Percentiles rank a stretch among this genome's conserved stretches.
These are phyloP conservation scores for Thymelicus lineola DNA, from an alignment of 2,888 invertebrate genomes.

Conservation along the genomic window DNA sequence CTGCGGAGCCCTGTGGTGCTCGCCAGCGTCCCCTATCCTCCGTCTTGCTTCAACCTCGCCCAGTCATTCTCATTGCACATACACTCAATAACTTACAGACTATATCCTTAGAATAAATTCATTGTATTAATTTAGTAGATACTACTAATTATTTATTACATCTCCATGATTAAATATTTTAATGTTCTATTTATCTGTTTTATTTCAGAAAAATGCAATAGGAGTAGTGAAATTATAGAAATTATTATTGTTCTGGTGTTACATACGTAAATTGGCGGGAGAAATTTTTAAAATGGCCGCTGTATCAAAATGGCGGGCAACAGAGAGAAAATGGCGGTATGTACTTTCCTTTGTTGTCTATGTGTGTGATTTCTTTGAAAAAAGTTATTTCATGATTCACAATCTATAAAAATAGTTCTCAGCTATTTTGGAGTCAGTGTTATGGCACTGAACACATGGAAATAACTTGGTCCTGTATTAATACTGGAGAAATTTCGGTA, in stretches of 20 bases:
- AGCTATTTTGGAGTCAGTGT: too few species aligned
- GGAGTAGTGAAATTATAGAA: slow-evolving; percentile 13
- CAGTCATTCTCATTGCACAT: slow-evolving; percentile 75
- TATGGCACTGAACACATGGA: too few species aligned
- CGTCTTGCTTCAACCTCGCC: slow-evolving; percentile 73
- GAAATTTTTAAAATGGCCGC: slow-evolving; percentile 11
- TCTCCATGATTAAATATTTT: slow-evolving; percentile 66
- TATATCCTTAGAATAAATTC: slow-evolving; percentile 77
- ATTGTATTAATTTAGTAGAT: slow-evolving; percentile 66
- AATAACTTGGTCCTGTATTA: too few species aligned
- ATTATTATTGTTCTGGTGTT: neutral
- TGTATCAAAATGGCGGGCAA: slow-evolving; percentile 1
- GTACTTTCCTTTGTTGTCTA: slow-evolving; percentile 2
- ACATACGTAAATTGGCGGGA: slow-evolving; percentile 39
- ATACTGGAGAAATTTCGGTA: too few species aligned
- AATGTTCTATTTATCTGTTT: slow-evolving; percentile 59
- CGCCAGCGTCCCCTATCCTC: slow-evolving; percentile 67
- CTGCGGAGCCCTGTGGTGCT: slow-evolving; percentile 77
- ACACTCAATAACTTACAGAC: slow-evolving; percentile 78
- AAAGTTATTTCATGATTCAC: too few species aligned
- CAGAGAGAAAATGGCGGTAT: slow-evolving; percentile 8
- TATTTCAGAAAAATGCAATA: slow-evolving; percentile 24
- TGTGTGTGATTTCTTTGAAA: neutral
- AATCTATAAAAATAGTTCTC: too few species aligned
- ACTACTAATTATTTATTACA: slow-evolving; percentile 73